Evolutionary conservation across 1,140 invertebrate genomes (phyloP).

Genomic region (Drosophila bipectinata): DNA sequence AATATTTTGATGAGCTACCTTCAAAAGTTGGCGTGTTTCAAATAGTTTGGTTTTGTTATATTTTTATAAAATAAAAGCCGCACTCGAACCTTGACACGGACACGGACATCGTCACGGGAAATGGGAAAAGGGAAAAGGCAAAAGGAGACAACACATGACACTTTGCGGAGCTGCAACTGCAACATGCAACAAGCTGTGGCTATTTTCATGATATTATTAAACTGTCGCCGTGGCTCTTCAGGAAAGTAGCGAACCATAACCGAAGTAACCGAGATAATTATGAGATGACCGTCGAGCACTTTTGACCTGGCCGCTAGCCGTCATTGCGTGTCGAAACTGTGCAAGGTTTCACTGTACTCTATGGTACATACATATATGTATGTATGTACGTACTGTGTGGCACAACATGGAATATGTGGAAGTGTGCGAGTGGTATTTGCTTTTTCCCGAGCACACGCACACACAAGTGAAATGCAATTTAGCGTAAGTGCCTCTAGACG

Average conservation of each 20-base stretch:
- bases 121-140: conserved; percentile 28
- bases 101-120: conserved; percentile 1
- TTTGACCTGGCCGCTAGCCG: conserved; percentile 17
- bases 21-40: background rate
- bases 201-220: conserved; percentile 75
- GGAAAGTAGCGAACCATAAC: conserved; percentile 49
- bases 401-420: background rate
- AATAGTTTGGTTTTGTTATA: background rate
- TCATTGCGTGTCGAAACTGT: background rate
- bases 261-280: conserved; percentile 80
- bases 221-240: conserved; percentile 75
- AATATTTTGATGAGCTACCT: too few species aligned
- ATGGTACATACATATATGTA: background rate
- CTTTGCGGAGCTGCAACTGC: background rate
- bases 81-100: background rate
- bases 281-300: conserved; percentile 80
- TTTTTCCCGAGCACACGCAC: conserved; percentile 33
- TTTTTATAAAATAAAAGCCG: too few species aligned
- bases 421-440: conserved; percentile 44
- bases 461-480: conserved; percentile 76
- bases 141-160: conserved; percentile 28
- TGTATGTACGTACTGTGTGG: background rate
- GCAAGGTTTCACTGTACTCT: conserved; percentile 1
- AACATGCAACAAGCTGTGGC: conserved; percentile 62
- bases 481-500: conserved; percentile 74